These are phyloP conservation scores for Drosophila elegans DNA, from an alignment of 1,140 invertebrate species.

Conservation along the genomic window DNA sequence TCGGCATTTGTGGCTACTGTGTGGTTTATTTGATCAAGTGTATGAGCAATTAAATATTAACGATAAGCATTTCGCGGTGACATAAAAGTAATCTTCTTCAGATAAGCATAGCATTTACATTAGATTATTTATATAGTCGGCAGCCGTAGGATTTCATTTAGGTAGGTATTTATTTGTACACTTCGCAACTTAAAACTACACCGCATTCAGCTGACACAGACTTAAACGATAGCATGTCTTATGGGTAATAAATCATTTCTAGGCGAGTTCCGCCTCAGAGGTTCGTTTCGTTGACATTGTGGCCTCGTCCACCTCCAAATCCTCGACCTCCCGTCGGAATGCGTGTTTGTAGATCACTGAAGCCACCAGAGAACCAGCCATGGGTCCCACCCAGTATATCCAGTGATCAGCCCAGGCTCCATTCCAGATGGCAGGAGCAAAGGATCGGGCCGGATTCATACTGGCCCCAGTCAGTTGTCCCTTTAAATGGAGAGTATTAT, in stretches of 20 bases:
- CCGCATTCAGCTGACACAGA: constrained; percentile 11
- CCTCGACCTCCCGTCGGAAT: constrained; percentile 70
- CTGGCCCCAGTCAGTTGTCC: constrained; percentile 90
- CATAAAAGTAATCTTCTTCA: constrained; percentile 10
- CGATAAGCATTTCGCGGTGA: constrained; percentile 28
- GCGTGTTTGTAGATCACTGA: constrained; percentile 87
- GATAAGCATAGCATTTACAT: constrained; percentile 38
- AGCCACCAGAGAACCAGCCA: constrained; percentile 86
- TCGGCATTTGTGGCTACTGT: constrained; percentile 20
- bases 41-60: constrained; percentile 34
- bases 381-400: constrained; percentile 92
- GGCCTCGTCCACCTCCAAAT: not conserved
- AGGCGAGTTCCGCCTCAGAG: constrained; percentile 27
- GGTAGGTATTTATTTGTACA: constrained; percentile 37
- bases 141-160: constrained; percentile 13
- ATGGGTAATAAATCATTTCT: not conserved
- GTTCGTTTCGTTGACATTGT: constrained; percentile 21
- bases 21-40: constrained; percentile 37
- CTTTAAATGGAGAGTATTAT: constrained; percentile 71
- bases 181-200: constrained; percentile 24
- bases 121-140: constrained; percentile 25
- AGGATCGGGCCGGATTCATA: constrained; percentile 92
- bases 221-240: constrained; percentile 21
- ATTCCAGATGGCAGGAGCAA: constrained; percentile 91
- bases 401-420: constrained; percentile 90